Conservation (phyloP, 2,113 vertebrate genomes). For the Cryptomyrus ogoouensis region DNA sequence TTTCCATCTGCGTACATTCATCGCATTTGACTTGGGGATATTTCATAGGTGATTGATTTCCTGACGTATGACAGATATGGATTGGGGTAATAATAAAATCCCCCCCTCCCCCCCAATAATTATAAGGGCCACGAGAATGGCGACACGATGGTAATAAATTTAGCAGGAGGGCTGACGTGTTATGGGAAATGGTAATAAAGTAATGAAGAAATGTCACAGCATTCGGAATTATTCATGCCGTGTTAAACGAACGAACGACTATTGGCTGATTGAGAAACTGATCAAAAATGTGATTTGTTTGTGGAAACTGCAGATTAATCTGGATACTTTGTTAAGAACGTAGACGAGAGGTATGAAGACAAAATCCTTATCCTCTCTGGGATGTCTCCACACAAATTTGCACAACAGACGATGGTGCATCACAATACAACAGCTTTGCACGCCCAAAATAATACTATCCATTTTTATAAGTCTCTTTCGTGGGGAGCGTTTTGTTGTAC, state of each 20-base stretch:
- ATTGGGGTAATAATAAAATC: neutral
- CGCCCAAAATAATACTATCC: neutral
- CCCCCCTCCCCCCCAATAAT: neutral
- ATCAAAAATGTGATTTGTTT: neutral
- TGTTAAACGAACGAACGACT: neutral
- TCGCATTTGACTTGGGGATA: neutral
- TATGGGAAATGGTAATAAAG: neutral
- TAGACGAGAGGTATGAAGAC: neutral
- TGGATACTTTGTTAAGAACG: neutral
- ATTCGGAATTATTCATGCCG: neutral
- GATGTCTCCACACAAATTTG: neutral
- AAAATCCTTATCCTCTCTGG: neutral
- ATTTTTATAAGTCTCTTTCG: neutral
- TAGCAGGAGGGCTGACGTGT: neutral
- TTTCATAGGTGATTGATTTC: constrained; percentile 5
- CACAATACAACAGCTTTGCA: neutral
- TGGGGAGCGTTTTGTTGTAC: neutral
- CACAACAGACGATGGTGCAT: neutral
- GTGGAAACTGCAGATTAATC: neutral
- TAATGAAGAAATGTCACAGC: neutral
- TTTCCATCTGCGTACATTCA: neutral
- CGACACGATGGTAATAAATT: neutral
- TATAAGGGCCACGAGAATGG: neutral
- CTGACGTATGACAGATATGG: neutral
- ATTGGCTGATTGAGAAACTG: neutral